Base-by-base conservation (phyloP, 2,113 vertebrate genomes). In the Embiotoca jacksoni region DNA sequence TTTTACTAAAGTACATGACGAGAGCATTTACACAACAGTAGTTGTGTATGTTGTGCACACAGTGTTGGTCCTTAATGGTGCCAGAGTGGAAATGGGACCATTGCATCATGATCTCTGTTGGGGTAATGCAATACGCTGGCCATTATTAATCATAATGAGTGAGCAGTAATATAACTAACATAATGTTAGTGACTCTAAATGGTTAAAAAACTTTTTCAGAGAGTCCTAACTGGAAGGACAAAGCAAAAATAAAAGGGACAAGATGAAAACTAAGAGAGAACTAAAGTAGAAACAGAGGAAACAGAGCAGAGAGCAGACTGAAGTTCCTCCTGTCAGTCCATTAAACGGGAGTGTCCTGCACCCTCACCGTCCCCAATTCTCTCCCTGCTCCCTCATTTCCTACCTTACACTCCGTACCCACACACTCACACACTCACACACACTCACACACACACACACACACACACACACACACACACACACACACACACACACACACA, bases 281-380 rank as follows among this genome's bases (percentile, higher is more conserved):
- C 10, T 36, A 7, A 52, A 70, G 56, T 3, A 68, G 37, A 39
- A 75, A 14, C 23, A 46, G 56, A 80, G 72, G 78, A 87, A 89
- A 96, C 95, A 92, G 94, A 94, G 95, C 87, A 88, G 94, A 96
- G 94, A 95, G 94, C 95, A 64, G 80, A 81, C 31, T 70, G 46
- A 67, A 94, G 77, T 88, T 89, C 77, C 76, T 59, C 11, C 81
- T 60, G 77, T 86, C 79, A 88, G 70, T 86, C 75, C 79, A 89
- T 86, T 92, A 85, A 90, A 81, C 77, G 72, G 75, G 58, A 82
- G 58, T 31, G 32, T 80, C 80, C 74, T 63, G 67, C 74, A 93
- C 94, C 95, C 95, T 94, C 88, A 41, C 89, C 94, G 92, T 95
- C 95, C 94, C 85, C 50, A 5, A 13, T 84, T 92, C 93, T 41